phyloP scores from a whole-genome alignment of 2,888 invertebrate genomes.

The Druceiella hillmani region DNA sequence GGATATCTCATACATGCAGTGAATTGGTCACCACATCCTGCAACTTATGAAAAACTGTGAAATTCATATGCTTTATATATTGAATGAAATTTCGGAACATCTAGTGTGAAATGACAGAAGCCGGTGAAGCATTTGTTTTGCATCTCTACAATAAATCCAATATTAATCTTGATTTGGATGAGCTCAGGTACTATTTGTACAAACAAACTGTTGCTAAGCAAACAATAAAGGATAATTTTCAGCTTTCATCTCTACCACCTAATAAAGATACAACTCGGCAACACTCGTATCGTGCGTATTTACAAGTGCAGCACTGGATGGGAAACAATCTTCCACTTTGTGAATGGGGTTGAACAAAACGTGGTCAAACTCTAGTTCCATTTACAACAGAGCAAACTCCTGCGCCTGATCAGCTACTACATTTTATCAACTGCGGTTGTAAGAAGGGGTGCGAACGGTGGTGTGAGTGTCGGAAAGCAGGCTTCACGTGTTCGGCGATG shows the following conservation, averaged over 20 bases:
- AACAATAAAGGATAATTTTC: conserved; percentile 9
- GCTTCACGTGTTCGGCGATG: conserved; percentile 8
- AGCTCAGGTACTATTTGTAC: no score
- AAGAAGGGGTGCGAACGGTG: conserved; percentile 8
- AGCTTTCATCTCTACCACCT: conserved; percentile 9
- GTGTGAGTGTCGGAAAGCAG: conserved; percentile 10
- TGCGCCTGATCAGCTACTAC: no score
- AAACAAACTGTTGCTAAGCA: conserved; percentile 10
- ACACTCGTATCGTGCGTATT: conserved; percentile 7
- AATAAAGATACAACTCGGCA: conserved; percentile 7
- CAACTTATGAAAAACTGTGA: conserved; percentile 5
- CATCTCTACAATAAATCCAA: conserved; percentile 6
- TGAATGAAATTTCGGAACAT: conserved; percentile 4
- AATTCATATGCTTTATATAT: conserved; percentile 5
- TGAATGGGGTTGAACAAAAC: conserved; percentile 8
- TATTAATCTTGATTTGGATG: no score
- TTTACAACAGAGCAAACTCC: no score
- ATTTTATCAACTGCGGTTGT: conserved; percentile 10
- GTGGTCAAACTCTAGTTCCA: no score
- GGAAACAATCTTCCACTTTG: conserved; percentile 8
- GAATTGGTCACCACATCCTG: conserved; percentile 7
- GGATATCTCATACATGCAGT: conserved; percentile 5
- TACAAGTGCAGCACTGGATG: conserved; percentile 10
- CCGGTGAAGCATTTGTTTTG: conserved; percentile 11
- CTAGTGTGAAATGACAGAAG: conserved; percentile 4